phyloP scores from a whole-genome alignment of 2,797 vertebrate species.

The Choloepus didactylus region DNA sequence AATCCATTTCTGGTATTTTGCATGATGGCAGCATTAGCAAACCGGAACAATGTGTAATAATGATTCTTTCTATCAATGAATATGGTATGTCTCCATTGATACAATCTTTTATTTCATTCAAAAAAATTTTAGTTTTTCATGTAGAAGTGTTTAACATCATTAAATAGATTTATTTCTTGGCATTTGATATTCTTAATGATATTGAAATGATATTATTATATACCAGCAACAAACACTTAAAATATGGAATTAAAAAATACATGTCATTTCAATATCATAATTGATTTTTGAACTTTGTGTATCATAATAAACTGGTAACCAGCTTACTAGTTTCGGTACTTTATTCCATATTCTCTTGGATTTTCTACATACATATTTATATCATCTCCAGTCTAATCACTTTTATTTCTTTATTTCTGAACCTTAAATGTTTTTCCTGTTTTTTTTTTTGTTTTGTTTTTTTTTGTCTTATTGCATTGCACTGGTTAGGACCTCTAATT shows the following conservation, averaged over 20 bases:
- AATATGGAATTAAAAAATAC: too few species aligned
- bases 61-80: neutral
- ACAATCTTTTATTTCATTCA: neutral
- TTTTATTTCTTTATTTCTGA: neutral
- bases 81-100: neutral
- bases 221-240: too few species aligned
- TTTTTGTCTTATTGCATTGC: neutral
- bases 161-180: neutral
- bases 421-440: neutral
- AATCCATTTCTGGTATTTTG: too few species aligned
- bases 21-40: too few species aligned
- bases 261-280: neutral
- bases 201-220: neutral
- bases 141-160: neutral
- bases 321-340: neutral
- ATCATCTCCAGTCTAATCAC: neutral
- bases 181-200: neutral
- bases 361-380: neutral
- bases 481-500: neutral
- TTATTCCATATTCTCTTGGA: neutral
- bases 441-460: neutral
- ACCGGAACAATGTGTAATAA: neutral
- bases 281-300: constrained; percentile 1
- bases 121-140: neutral
- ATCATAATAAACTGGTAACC: neutral